Percentiles rank a stretch among this genome's conserved stretches.
Conservation (phyloP, 1,140 invertebrate species). For the Drosophila truncata region DNA sequence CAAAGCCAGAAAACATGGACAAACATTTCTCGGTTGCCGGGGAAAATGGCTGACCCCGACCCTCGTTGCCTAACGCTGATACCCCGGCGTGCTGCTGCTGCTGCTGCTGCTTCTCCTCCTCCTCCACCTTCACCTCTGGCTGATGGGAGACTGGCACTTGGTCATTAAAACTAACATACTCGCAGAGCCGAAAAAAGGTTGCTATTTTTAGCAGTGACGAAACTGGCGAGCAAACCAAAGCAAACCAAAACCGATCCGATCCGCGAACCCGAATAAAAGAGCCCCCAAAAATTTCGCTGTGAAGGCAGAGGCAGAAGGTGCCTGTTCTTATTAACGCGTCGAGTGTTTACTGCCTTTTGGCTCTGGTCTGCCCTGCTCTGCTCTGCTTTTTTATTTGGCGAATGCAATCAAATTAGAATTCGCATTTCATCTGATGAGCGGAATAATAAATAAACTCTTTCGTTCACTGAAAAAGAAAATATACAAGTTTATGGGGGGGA, state of each 20-base stretch:
- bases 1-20: conserved; percentile 39
- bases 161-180: conserved; percentile 60
- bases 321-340: conserved; percentile 71
- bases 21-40: conserved; percentile 48
- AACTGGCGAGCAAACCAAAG: conserved; percentile 40
- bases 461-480: conserved; percentile 13
- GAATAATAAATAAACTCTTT: conserved; percentile 44
- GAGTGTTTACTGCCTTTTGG: conserved; percentile 64
- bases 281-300: not conserved
- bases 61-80: conserved; percentile 32
- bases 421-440: conserved; percentile 34
- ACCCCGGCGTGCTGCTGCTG: conserved; percentile 11
- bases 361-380: conserved; percentile 8
- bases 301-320: conserved; percentile 30
- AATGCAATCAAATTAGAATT: conserved; percentile 79
- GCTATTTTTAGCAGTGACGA: conserved; percentile 80
- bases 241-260: conserved; percentile 42
- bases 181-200: conserved; percentile 57
- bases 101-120: not conserved
- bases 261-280: conserved; percentile 35
- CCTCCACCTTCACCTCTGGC: not conserved
- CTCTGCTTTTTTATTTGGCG: conserved; percentile 38
- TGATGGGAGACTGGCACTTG: conserved; percentile 45
- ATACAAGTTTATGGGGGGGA: not conserved
- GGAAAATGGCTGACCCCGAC: conserved; percentile 45